phyloP scores from a whole-genome alignment of 2,113 vertebrate species.

The Corynorhinus townsendii region DNA sequence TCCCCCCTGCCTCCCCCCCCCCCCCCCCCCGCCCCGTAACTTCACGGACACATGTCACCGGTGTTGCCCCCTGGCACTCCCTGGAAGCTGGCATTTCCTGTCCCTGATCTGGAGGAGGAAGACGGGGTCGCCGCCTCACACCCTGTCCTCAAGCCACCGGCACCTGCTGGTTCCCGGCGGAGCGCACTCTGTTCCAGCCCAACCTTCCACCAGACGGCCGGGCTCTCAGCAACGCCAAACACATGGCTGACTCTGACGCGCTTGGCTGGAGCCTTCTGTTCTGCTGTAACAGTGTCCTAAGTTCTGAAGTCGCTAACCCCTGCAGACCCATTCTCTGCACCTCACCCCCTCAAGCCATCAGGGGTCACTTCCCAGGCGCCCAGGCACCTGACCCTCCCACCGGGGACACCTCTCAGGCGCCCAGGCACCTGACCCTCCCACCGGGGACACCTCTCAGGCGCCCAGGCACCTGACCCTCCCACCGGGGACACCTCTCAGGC shows the following conservation, averaged over 20 bases:
- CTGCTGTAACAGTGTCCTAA: not conserved
- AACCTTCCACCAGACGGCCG: not conserved
- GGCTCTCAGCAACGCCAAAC: too few species aligned
- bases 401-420: not conserved
- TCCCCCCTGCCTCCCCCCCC: too few species aligned
- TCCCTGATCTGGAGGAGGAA: not conserved
- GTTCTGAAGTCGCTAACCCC: not conserved
- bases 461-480: too few species aligned
- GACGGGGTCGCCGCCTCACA: not conserved
- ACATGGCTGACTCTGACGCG: not conserved
- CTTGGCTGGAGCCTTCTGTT: not conserved
- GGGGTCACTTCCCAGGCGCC: not conserved
- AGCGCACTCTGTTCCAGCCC: not conserved
- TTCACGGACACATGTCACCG: not conserved
- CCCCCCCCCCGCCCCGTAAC: too few species aligned
- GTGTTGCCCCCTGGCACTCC: not conserved
- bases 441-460: too few species aligned
- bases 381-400: rapidly evolving
- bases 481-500: not conserved
- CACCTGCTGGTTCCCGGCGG: not conserved
- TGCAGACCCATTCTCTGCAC: not conserved
- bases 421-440: too few species aligned
- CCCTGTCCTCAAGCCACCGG: not conserved
- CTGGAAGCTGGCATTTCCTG: conserved; percentile 2
- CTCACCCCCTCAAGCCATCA: not conserved